Percentiles rank a stretch among this genome's conserved stretches.
Conservation (phyloP, 2,888 invertebrate species). For the Microdon myrmicae region DNA sequence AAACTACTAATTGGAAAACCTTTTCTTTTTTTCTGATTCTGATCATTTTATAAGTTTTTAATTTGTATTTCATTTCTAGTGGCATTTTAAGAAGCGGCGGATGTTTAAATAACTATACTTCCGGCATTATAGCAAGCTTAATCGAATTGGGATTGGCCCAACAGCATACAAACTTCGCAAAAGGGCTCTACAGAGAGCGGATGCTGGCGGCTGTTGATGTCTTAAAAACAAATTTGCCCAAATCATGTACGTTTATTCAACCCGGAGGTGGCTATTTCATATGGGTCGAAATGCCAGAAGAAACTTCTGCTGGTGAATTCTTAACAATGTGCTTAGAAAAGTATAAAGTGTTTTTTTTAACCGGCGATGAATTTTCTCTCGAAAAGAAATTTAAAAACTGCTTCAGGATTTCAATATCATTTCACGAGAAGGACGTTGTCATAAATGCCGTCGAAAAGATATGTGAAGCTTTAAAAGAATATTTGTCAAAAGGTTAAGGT, state of each 20-base stretch:
- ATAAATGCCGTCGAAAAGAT: conserved; percentile 62
- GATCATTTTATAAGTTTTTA: neutral
- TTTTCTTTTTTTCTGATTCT: neutral
- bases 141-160: conserved; percentile 69
- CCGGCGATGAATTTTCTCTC: conserved; percentile 66
- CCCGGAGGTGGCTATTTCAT: conserved; percentile 73
- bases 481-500: too few relatives aligned
- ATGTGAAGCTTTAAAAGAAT: conserved; percentile 63
- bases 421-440: conserved; percentile 65
- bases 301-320: conserved; percentile 64
- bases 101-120: conserved; percentile 71
- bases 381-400: conserved; percentile 62
- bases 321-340: conserved; percentile 65
- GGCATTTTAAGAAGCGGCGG: conserved; percentile 71
- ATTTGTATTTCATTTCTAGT: conserved; percentile 58
- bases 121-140: conserved; percentile 69
- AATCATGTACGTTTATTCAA: conserved; percentile 63
- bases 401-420: conserved; percentile 69
- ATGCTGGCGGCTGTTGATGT: conserved; percentile 65
- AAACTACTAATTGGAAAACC: too few relatives aligned
- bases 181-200: conserved; percentile 66
- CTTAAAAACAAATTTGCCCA: conserved; percentile 66
- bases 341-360: conserved; percentile 67
- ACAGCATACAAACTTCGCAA: conserved; percentile 65
- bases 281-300: conserved; percentile 70